These are phyloP conservation scores for Argyresthia albistria DNA, from an alignment of 2,888 invertebrate genomes.

Conservation along the genomic window DNA sequence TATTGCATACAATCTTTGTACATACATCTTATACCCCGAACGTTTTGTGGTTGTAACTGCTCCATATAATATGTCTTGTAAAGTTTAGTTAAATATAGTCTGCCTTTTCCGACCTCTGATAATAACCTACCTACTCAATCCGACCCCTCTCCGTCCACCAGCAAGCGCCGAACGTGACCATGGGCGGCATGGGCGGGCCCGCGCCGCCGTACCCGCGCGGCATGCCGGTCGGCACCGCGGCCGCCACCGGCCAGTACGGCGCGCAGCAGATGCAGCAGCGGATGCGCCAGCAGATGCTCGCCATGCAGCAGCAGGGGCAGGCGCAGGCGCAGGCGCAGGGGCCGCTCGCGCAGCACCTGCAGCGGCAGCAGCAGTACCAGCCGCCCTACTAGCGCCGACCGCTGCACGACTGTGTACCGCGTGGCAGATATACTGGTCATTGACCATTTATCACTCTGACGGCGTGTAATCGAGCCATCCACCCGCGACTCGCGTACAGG, in stretches of 20 bases:
- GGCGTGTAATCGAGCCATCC: no score
- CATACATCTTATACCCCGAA: no score
- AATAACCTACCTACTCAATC: background rate
- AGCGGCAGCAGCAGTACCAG: conserved; percentile 61
- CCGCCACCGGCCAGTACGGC: conserved; percentile 75
- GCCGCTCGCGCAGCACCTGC: conserved; percentile 64
- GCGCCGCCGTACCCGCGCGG: conserved; percentile 84
- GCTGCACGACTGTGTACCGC: no score
- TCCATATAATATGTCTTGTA: no score
- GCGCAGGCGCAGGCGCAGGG: conserved; percentile 75
- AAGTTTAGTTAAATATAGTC: no score
- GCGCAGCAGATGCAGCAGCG: conserved; percentile 70
- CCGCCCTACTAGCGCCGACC: conserved; percentile 40
- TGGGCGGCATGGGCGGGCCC: conserved; percentile 84
- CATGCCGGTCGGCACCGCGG: conserved; percentile 51
- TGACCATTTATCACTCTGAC: no score
- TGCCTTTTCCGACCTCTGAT: no score
- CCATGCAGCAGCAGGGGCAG: conserved; percentile 78
- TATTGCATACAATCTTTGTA: no score
- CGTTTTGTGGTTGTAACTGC: no score
- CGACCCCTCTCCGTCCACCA: conserved; percentile 9
- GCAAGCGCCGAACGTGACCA: conserved; percentile 88
- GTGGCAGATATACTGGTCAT: no score
- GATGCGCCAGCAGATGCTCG: conserved; percentile 79
- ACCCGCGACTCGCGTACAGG: no score